A percentile compares a stretch with the other conserved stretches of the same genome.
Evolutionary conservation across 1,140 invertebrate genomes (phyloP).

Genomic region (Listronotus bonariensis): DNA sequence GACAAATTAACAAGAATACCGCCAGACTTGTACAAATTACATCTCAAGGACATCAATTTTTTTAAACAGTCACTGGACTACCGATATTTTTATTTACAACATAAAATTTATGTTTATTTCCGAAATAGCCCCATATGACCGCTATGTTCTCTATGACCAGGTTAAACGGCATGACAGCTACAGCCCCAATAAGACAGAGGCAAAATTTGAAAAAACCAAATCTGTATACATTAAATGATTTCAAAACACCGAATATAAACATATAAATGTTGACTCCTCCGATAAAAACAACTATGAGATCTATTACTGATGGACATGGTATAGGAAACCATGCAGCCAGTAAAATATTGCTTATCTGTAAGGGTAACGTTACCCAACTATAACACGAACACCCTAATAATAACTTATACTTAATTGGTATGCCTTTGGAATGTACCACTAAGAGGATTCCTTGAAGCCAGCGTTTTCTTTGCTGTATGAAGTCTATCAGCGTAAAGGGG

Average conservation of each 20-base stretch:
- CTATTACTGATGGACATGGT: constrained; percentile 79
- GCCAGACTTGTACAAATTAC: constrained; percentile 1
- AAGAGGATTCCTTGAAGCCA: constrained; percentile 97
- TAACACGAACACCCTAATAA: constrained; percentile 89
- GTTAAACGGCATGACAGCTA: constrained; percentile 89
- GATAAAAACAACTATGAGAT: constrained; percentile 87
- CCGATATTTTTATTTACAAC: constrained; percentile 90
- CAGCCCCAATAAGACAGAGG: constrained; percentile 80
- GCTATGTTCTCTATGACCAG: constrained; percentile 92
- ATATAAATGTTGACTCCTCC: constrained; percentile 93
- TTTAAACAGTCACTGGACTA: constrained; percentile 55
- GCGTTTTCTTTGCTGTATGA: constrained; percentile 92
- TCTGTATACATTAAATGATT: constrained; percentile 89
- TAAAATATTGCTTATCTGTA: constrained; percentile 87
- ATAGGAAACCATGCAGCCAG: constrained; percentile 84
- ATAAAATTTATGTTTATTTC: constrained; percentile 94
- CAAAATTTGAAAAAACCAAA: constrained; percentile 80
- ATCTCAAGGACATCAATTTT: background rate
- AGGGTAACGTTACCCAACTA: constrained; percentile 91
- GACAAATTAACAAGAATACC: constrained; percentile 23
- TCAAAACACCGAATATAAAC: constrained; percentile 94
- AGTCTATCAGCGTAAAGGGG: constrained; percentile 92
- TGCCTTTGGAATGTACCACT: constrained; percentile 87
- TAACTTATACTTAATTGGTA: constrained; percentile 82
- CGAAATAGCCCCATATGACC: constrained; percentile 89